Evolutionary conservation across 2,113 vertebrate species (phyloP), one percentile per base, ranked within the genome.

Genomic region (Orcinus orca): DNA sequence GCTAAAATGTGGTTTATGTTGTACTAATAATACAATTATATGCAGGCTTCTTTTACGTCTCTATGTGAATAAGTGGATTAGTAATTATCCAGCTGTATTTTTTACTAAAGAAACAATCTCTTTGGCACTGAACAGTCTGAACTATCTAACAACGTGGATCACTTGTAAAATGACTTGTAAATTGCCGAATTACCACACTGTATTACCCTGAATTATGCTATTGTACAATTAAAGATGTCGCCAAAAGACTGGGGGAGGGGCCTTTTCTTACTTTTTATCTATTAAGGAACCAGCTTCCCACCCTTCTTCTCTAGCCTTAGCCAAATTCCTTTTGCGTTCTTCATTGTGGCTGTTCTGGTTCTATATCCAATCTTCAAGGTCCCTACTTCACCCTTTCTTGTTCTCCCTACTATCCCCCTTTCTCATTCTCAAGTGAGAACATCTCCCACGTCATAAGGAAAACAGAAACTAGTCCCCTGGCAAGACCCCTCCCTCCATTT

Each of bases 161-260:
- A 80, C 77, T 80, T 80, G 77, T 58, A 36, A 93, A 97, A 97
- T 93, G 63, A 90, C 71, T 95, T 90, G 1, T 88, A 95, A 91
- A 86, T 86, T 97, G 47, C 36, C 58, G 83, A 86, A 93, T 95
- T 33, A 86, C 36, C 68, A 88, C 38, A 60, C 1, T 60, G 31
- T 70, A 44, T 77, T 93, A 70, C 79, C 55, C 73, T 74, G 86
- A 96, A 90, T 95, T 79, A 79, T 53, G 41, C 62, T 80, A 68
- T 41, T 36, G 23, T 65, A 25, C 36, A 89, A 91, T 92, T 85
- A 92, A 79, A 62, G 31, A 80, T 62, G 47, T 89, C 55, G 25
- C 47, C 15, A 8, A 91, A 96, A 96, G 36, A 91, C 41, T 14
- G 36, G 7, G 5, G 9, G 1, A 13, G 33, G 26, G 20, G 31